Evolutionary conservation across 2,113 vertebrate species (phyloP).

Genomic region (Microcebus ravelobensis): DNA sequence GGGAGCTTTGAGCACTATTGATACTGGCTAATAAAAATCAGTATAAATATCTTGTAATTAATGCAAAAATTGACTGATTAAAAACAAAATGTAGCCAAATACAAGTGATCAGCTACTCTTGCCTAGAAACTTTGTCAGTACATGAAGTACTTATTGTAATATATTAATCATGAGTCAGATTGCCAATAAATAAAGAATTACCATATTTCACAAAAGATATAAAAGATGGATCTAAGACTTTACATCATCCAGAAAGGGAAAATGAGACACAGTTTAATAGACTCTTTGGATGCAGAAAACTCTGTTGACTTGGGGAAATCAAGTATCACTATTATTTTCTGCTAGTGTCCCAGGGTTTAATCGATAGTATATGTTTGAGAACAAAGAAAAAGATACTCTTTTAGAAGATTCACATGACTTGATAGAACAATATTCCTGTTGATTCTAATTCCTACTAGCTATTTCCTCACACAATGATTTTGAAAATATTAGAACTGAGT

Average conservation of each 20-base stretch:
- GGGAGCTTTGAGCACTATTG: not conserved
- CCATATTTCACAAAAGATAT: constrained; percentile 9
- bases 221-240: constrained; percentile 42
- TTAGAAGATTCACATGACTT: not conserved
- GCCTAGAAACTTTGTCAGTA: not conserved
- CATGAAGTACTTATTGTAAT: not conserved
- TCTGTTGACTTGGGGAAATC: not conserved
- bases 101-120: not conserved
- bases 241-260: constrained; percentile 19
- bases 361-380: not conserved
- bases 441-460: constrained; percentile 16
- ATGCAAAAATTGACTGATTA: constrained; percentile 14
- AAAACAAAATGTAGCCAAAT: constrained; percentile 25
- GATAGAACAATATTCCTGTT: constrained; percentile 28
- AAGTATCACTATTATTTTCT: not conserved
- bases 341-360: constrained; percentile 13
- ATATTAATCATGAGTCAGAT: constrained; percentile 37
- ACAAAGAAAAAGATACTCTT: constrained; percentile 38
- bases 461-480: constrained; percentile 50
- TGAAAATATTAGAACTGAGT: constrained; percentile 26
- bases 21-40: constrained; percentile 35
- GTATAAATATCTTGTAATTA: constrained; percentile 62
- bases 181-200: constrained; percentile 28
- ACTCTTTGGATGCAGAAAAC: not conserved
- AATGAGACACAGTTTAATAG: not conserved